A percentile compares a stretch with the other conserved stretches of the same genome.
phyloP scores from a whole-genome alignment of 2,113 vertebrate species.

The Tylochromis polylepis region DNA sequence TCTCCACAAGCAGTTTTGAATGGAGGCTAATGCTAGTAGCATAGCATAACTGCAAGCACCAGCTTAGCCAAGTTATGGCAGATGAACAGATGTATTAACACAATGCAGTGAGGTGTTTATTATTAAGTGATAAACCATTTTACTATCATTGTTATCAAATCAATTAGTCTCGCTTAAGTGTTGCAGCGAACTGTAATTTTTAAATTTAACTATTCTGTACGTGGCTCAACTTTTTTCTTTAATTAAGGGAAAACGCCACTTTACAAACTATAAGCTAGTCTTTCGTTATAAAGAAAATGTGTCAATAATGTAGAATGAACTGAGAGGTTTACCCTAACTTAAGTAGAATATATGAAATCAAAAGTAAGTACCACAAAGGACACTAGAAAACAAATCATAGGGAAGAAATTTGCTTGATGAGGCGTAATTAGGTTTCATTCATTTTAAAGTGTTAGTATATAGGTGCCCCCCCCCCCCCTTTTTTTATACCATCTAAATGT shows the following conservation, averaged over 20 bases:
- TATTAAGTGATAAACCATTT: background rate
- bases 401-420: too few species aligned
- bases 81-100: background rate
- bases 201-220: background rate
- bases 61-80: background rate
- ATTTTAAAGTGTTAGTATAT: too few species aligned
- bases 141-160: background rate
- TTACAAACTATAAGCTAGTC: background rate
- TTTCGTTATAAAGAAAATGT: background rate
- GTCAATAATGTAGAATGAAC: background rate
- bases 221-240: background rate
- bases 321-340: background rate
- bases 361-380: background rate
- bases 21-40: slow-evolving; percentile 10
- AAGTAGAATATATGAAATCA: background rate
- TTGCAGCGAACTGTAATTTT: background rate
- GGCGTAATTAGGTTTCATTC: too few species aligned
- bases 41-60: background rate
- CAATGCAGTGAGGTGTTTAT: background rate
- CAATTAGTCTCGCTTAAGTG: background rate
- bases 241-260: background rate
- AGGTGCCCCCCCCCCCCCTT: too few species aligned
- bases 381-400: background rate
- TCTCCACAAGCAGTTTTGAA: slow-evolving; percentile 23
- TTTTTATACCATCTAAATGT: background rate